phyloP scores from a whole-genome alignment of 64 coral and sea anemone species.

The Actinia equina region DNA sequence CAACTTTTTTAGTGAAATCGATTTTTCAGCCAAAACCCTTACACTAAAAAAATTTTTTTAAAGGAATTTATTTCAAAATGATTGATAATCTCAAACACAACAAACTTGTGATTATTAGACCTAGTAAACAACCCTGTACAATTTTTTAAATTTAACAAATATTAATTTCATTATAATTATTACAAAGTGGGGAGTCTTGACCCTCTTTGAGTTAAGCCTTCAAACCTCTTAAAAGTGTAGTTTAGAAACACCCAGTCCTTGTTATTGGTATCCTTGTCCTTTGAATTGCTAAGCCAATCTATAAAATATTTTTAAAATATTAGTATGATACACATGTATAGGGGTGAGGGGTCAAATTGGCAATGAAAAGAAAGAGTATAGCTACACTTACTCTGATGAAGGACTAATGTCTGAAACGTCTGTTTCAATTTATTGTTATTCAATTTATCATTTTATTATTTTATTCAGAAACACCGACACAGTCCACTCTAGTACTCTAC shows the following conservation, averaged over 20 bases:
- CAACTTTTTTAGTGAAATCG: too few relatives aligned
- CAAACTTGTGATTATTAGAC: not conserved
- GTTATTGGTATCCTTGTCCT: conserved; percentile 41
- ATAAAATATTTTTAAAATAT: not conserved
- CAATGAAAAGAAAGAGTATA: too few relatives aligned
- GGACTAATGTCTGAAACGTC: too few relatives aligned
- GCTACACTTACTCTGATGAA: too few relatives aligned
- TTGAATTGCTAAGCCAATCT: conserved; percentile 85
- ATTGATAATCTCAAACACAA: not conserved
- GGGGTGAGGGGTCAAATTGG: too few relatives aligned
- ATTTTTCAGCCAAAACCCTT: too few relatives aligned
- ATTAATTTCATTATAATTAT: not conserved
- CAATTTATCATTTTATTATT: too few relatives aligned
- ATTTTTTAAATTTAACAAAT: conserved; percentile 21
- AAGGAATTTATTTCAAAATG: not conserved
- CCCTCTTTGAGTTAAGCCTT: conserved; percentile 92
- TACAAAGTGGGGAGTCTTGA: conserved; percentile 44
- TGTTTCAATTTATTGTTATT: too few relatives aligned
- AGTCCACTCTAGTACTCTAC: too few relatives aligned
- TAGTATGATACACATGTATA: too few relatives aligned
- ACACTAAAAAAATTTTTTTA: too few relatives aligned
- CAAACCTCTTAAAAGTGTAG: conserved; percentile 97
- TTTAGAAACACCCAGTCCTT: conserved; percentile 99
- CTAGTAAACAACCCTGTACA: not conserved
- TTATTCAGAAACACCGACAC: too few relatives aligned